Percentiles rank a stretch among this genome's conserved stretches.
These are phyloP conservation scores for Candoia aspera DNA, from an alignment of 2,113 vertebrate genomes.

Conservation along the genomic window DNA sequence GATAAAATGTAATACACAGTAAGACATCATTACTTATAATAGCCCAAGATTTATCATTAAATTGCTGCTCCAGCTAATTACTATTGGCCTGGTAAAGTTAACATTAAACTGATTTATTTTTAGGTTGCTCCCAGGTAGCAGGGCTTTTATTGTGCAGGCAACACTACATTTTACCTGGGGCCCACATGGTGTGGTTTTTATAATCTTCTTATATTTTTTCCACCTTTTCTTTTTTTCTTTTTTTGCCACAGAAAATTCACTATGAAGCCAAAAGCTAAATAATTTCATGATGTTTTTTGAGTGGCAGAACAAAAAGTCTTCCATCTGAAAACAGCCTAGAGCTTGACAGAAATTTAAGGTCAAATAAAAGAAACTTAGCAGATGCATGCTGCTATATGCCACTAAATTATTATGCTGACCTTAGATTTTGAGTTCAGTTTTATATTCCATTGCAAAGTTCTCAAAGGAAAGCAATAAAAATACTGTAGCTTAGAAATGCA, in stretches of 20 bases:
- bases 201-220: not conserved
- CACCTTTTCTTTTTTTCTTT: not conserved
- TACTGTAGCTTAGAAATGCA: not conserved
- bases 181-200: not conserved
- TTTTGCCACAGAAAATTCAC: not conserved
- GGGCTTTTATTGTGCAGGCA: not conserved
- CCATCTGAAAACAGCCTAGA: not conserved
- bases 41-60: not conserved
- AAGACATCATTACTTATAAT: not conserved
- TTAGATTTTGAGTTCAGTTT: not conserved
- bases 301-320: not conserved
- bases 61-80: not conserved
- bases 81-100: not conserved
- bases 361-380: not conserved
- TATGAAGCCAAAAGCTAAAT: not conserved
- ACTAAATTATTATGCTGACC: not conserved
- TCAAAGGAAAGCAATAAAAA: not conserved
- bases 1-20: not conserved
- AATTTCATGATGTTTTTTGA: not conserved
- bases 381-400: not conserved
- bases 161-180: not conserved
- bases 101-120: not conserved
- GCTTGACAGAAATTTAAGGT: not conserved
- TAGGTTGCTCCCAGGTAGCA: not conserved
- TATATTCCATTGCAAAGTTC: not conserved